A percentile compares a stretch with the other conserved stretches of the same genome.
phyloP scores from a whole-genome alignment of 30 jellyfish, hydroid and myxozoan genomes.

The Cassiopea xamachana region DNA sequence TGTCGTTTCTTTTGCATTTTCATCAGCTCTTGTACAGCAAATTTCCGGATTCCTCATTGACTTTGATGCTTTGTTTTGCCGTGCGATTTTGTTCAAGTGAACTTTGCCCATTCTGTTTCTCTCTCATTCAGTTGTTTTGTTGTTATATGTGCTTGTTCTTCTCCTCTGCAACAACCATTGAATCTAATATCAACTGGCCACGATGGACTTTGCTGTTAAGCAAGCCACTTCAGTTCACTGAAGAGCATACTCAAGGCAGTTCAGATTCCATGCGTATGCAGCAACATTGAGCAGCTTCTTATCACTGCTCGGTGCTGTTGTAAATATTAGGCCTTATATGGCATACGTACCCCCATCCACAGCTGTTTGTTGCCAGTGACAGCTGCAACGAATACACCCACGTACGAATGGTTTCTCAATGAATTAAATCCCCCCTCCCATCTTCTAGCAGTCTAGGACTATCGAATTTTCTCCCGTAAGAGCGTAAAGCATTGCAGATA shows the following conservation, averaged over 20 bases:
- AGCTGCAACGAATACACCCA: conserved; percentile 42
- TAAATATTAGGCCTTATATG: conserved; percentile 1
- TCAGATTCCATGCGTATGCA: conserved; percentile 11
- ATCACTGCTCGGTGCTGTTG: conserved; percentile 57
- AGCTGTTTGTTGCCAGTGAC: conserved; percentile 2
- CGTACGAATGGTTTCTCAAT: conserved; percentile 31
- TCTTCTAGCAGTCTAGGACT: conserved; percentile 9
- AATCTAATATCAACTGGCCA: conserved; percentile 16
- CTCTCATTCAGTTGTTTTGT: background rate
- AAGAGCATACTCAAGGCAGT: conserved; percentile 11
- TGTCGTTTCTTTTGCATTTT: background rate
- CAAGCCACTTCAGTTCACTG: conserved; percentile 1
- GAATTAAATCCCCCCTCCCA: background rate
- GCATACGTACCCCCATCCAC: background rate
- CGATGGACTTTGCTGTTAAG: conserved; percentile 5
- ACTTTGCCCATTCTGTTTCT: background rate
- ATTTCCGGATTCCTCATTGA: background rate
- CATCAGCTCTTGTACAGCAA: background rate
- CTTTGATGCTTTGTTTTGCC: background rate
- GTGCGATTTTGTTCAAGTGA: background rate
- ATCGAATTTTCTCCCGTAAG: too few relatives aligned
- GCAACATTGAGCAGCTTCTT: conserved; percentile 48
- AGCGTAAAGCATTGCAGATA: too few relatives aligned
- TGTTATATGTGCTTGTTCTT: background rate
- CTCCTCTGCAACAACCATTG: conserved; percentile 1